Base-by-base conservation (phyloP, 2,797 vertebrate genomes). In the Aselliscus stoliczkanus region DNA sequence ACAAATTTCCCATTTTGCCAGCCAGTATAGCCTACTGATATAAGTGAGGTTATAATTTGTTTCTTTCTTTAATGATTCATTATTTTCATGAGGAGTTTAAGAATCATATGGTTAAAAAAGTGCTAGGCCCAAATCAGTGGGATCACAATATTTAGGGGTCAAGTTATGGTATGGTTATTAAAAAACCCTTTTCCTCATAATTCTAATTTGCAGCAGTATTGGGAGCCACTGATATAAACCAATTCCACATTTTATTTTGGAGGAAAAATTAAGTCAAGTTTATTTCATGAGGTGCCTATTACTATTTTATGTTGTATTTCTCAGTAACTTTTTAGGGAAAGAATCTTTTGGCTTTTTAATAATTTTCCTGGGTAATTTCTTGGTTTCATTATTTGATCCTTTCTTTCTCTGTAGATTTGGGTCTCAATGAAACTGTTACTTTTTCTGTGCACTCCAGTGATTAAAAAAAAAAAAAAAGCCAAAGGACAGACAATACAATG, bases 221-320 rank as follows among this genome's bases (percentile, higher is more conserved):
- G 42, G 73, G 13, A 85, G 52, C 23, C 83, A 86, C 2, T 75
- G 34, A 77, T 50, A 12, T 0, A 69, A 50, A 2, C 6, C 65
- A 93, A 52, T n/a, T 73, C 42, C 86, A 7, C 29, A 60, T 95
- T 89, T 95, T n/a, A 77, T 96, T 97, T 76, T 47, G 18, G 11
- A 34, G 25, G 37, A 64, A 88, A 76, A 96, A n/a, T 69, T 93
- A 94, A 42, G 80, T 95, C 39, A 73, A 52, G 17, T 52, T 86
- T 90, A 25, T 86, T 76, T 95, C 58, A 67, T 18, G 39, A 77
- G 67, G 23, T 77, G 20, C 80, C 82, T 92, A 7, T 95, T n/a
- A 93, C 76, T 93, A 79, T 56, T 75, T 97, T 92, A 44, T 87
- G 4, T n/a, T 62, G 17, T 87, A 29, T 90, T 87, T 93, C 83